A percentile compares a stretch with the other conserved stretches of the same genome.
phyloP scores from a whole-genome alignment of 1,140 invertebrate species.

The Drosophila sp. region DNA sequence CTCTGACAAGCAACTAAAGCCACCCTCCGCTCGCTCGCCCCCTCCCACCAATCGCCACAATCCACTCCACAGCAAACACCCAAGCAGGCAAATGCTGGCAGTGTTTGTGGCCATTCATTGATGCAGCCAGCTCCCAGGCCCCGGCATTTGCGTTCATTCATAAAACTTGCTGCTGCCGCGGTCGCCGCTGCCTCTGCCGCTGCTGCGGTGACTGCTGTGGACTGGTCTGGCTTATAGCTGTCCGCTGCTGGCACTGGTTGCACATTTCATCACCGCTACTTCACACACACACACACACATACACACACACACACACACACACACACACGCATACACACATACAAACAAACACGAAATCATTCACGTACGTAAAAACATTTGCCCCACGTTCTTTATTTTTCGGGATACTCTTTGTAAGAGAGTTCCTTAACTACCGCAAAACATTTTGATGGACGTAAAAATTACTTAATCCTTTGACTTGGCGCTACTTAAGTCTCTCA shows the following conservation, averaged over 20 bases:
- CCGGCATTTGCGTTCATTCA: constrained; percentile 53
- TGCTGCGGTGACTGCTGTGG: constrained; percentile 11
- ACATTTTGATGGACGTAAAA: neutral
- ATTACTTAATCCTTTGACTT: too few relatives aligned
- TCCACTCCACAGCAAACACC: neutral
- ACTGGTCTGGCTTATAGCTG: constrained; percentile 45
- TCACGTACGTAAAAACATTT: constrained; percentile 8
- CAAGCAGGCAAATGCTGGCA: constrained; percentile 26
- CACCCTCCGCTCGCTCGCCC: neutral
- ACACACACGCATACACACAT: constrained; percentile 13
- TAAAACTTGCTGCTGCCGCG: constrained; percentile 44
- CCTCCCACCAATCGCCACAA: neutral
- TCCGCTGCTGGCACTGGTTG: constrained; percentile 20
- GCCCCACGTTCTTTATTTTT: constrained; percentile 19
- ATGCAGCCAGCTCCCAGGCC: constrained; percentile 35
- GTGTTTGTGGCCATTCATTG: constrained; percentile 61
- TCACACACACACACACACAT: constrained; percentile 22
- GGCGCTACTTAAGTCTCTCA: too few relatives aligned
- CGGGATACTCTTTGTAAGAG: constrained; percentile 24
- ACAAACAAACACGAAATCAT: neutral
- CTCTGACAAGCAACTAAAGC: constrained; percentile 31
- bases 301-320: constrained; percentile 7
- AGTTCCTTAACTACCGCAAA: neutral
- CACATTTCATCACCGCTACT: constrained; percentile 68
- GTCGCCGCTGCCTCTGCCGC: neutral